These are phyloP conservation scores for Aethina tumida DNA, from an alignment of 1,140 invertebrate genomes.

Conservation along the genomic window DNA sequence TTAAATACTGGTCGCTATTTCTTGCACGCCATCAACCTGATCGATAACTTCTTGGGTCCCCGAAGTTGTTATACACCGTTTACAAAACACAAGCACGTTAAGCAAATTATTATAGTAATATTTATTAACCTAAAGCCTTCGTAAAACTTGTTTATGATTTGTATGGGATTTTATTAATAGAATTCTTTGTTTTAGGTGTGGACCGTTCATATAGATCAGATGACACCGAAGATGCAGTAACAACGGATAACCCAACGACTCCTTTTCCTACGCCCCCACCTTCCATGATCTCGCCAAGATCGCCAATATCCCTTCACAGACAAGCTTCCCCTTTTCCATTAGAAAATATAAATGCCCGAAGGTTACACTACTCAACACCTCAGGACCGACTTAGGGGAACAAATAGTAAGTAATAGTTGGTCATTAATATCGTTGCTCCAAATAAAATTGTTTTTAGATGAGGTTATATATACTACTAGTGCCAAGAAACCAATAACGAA, in stretches of 20 bases:
- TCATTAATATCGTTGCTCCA: neutral
- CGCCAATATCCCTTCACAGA: conserved; percentile 42
- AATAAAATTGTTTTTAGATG: conserved; percentile 34
- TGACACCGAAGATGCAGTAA: conserved; percentile 45
- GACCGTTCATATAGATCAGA: conserved; percentile 49
- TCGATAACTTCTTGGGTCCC: too few species aligned
- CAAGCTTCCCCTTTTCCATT: conserved; percentile 57
- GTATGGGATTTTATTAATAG: too few species aligned
- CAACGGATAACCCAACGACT: conserved; percentile 40
- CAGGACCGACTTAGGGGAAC: conserved; percentile 39
- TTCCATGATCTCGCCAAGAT: conserved; percentile 35
- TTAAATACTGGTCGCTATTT: too few species aligned
- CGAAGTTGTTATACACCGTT: too few species aligned
- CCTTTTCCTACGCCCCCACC: conserved; percentile 40
- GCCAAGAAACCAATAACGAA: conserved; percentile 37
- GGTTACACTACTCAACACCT: conserved; percentile 40
- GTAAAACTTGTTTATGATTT: too few species aligned
- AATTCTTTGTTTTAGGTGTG: conserved; percentile 37
- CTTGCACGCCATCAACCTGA: too few species aligned
- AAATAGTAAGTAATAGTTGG: conserved; percentile 24
- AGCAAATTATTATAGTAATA: too few species aligned
- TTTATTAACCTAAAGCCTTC: too few species aligned
- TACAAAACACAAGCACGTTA: too few species aligned
- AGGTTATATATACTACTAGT: conserved; percentile 39
- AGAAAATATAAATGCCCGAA: conserved; percentile 51